A percentile compares a stretch with the other conserved stretches of the same genome.
These are phyloP conservation scores for Cladopsammia gracilis DNA, from an alignment of 64 coral and sea anemone species.

Conservation along the genomic window DNA sequence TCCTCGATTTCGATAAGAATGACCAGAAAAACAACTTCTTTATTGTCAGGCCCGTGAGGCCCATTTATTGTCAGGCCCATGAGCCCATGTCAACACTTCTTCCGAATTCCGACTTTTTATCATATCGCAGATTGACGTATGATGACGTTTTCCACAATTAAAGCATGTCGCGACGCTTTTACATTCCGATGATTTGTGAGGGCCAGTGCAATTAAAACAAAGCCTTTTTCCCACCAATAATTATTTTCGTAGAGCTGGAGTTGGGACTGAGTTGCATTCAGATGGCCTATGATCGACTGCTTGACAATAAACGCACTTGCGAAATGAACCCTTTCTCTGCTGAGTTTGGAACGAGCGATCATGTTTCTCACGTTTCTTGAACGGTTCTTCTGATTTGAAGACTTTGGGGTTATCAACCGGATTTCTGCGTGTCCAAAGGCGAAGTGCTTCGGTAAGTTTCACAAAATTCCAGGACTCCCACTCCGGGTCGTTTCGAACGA, in stretches of 20 bases:
- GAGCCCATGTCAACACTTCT: neutral
- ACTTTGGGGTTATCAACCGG: neutral
- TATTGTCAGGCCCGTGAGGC: too few species aligned
- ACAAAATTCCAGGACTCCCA: neutral
- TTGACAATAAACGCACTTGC: neutral
- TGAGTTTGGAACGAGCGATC: neutral
- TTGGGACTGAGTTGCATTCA: constrained; percentile 3
- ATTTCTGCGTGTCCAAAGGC: neutral
- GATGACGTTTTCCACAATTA: neutral
- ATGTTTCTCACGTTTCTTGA: neutral
- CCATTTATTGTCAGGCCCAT: neutral
- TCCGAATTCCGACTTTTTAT: neutral
- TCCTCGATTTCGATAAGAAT: constrained; percentile 21
- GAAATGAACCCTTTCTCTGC: neutral
- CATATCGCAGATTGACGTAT: neutral
- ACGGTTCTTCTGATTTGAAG: too few species aligned
- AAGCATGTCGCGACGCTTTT: neutral
- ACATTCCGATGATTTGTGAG: neutral
- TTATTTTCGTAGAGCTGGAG: too few species aligned
- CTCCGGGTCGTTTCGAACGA: neutral
- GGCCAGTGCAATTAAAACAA: too few species aligned
- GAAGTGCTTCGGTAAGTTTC: neutral
- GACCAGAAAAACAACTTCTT: constrained; percentile 1
- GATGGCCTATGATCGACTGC: neutral
- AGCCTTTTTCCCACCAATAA: too few species aligned